A percentile compares a stretch with the other conserved stretches of the same genome.
phyloP scores from a whole-genome alignment of 2,113 vertebrate genomes.

The Tyto alba region DNA sequence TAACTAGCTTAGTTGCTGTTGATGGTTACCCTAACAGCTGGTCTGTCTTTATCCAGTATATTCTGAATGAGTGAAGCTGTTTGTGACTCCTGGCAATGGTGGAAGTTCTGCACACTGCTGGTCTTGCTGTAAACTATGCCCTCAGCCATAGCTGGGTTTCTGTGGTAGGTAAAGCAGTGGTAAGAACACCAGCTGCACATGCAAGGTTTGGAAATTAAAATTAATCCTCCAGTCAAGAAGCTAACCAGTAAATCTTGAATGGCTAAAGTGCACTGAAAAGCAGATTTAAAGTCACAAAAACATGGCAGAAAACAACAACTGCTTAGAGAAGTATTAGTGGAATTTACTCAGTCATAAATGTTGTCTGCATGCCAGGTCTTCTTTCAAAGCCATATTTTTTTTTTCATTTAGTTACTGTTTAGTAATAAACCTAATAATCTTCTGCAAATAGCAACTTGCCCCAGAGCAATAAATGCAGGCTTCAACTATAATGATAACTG shows the following conservation, averaged over 20 bases:
- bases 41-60: background rate
- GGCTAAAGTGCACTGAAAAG: background rate
- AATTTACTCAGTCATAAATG: background rate
- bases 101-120: background rate
- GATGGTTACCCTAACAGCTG: background rate
- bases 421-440: background rate
- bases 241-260: background rate
- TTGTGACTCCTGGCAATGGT: background rate
- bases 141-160: background rate
- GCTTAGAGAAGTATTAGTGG: background rate
- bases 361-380: background rate
- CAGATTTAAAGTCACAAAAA: background rate
- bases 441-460: background rate
- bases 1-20: background rate
- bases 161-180: background rate
- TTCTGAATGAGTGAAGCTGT: background rate
- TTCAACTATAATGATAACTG: background rate
- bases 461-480: background rate
- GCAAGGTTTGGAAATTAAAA: background rate
- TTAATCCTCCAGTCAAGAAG: background rate
- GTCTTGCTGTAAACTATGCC: background rate
- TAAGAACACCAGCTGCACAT: background rate
- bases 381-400: background rate
- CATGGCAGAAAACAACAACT: background rate
- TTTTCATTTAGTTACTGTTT: background rate